Percentiles rank a stretch among this genome's conserved stretches.
Evolutionary conservation across 2,113 vertebrate genomes (phyloP).

Genomic region (Protobothrops mucrosquamatus): DNA sequence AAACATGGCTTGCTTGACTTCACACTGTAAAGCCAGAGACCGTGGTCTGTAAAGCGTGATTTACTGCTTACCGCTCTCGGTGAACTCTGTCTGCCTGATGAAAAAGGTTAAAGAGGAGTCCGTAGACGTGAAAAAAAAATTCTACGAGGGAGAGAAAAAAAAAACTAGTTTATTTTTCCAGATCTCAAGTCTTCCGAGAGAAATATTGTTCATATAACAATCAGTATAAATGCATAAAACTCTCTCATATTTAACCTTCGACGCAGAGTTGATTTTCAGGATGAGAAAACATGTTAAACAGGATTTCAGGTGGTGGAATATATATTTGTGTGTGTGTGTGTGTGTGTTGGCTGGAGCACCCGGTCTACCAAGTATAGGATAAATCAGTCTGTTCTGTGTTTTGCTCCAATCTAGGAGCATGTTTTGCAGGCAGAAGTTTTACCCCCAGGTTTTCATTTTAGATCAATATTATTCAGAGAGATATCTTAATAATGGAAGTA

Average conservation of each 20-base stretch:
- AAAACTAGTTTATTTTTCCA: neutral
- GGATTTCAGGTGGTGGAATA: neutral
- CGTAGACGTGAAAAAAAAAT: neutral
- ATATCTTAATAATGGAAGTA: neutral
- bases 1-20: neutral
- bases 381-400: no score
- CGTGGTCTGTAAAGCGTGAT: neutral
- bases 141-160: neutral
- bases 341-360: no score
- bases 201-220: neutral
- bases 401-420: no score
- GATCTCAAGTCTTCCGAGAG: neutral
- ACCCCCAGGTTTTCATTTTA: neutral
- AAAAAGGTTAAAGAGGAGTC: neutral
- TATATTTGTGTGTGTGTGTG: no score
- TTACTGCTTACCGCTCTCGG: neutral
- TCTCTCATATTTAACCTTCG: neutral
- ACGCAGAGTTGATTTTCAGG: neutral
- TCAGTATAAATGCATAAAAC: neutral
- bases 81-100: neutral
- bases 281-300: neutral
- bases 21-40: neutral
- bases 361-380: no score
- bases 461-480: neutral
- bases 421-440: neutral